A percentile compares a stretch with the other conserved stretches of the same genome.
Evolutionary conservation across 1,140 invertebrate species (phyloP).

Genomic region (Sipha flava): DNA sequence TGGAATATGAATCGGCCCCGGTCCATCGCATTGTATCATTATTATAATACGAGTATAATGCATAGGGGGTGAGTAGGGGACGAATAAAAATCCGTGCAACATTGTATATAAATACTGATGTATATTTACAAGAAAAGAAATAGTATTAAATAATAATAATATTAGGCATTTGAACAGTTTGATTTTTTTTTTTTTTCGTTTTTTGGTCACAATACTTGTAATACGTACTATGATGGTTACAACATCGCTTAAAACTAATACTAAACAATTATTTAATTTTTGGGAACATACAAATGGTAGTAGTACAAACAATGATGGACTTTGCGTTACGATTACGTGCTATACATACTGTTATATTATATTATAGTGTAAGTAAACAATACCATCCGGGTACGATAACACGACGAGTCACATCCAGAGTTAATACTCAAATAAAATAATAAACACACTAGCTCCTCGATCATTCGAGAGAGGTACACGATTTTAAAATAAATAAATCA

Average conservation of each 20-base stretch:
- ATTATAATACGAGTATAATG: no score
- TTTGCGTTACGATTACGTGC: not conserved
- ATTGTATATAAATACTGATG: conserved; percentile 8
- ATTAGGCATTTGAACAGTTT: not conserved
- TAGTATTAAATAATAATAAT: not conserved
- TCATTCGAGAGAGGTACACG: not conserved
- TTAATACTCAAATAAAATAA: not conserved
- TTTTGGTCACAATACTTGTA: not conserved
- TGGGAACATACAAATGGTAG: conserved; percentile 9
- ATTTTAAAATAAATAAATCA: not conserved
- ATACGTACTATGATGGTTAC: not conserved
- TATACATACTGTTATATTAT: not conserved
- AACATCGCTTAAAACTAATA: not conserved
- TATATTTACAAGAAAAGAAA: conserved; percentile 19
- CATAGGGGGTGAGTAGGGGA: no score
- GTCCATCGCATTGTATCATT: no score
- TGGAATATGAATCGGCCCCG: no score
- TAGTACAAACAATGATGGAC: not conserved
- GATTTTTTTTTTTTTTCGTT: not conserved
- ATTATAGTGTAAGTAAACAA: not conserved
- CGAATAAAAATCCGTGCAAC: no score
- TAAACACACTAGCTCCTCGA: not conserved
- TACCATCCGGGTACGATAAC: not conserved
- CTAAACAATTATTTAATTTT: not conserved
- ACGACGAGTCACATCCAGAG: not conserved